These are phyloP conservation scores for Ditylenchus weischeri DNA, from an alignment of 2,888 invertebrate species.

Conservation along the genomic window DNA sequence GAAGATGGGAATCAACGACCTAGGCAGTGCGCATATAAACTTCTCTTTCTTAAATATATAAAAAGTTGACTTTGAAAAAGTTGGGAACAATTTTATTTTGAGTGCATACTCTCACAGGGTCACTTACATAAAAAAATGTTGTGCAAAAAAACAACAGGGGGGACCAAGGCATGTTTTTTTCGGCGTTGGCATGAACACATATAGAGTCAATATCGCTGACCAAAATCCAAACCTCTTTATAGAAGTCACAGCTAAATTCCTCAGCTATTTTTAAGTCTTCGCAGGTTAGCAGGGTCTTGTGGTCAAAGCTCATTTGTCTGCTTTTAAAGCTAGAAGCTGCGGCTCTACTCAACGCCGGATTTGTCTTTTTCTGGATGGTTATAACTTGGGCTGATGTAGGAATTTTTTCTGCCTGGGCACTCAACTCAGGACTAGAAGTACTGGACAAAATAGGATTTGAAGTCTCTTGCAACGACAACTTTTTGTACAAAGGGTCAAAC, in stretches of 20 bases:
- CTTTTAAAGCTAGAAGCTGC: slow-evolving; percentile 1
- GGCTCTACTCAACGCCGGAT: not conserved
- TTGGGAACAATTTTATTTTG: too few relatives aligned
- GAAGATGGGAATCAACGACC: too few relatives aligned
- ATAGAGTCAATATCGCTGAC: too few relatives aligned
- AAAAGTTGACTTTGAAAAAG: too few relatives aligned
- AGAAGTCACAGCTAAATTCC: slow-evolving; percentile 16
- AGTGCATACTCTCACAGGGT: too few relatives aligned
- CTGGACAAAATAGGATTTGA: not conserved
- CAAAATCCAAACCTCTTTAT: slow-evolving; percentile 23
- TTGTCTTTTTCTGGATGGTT: not conserved
- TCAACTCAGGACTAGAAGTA: not conserved
- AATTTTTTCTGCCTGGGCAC: not conserved
- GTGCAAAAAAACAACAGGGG: too few relatives aligned
- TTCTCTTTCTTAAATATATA: too few relatives aligned
- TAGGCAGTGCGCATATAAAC: too few relatives aligned
- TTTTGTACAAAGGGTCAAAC: slow-evolving; percentile 30
- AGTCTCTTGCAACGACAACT: not conserved
- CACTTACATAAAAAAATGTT: too few relatives aligned
- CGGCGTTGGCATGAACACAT: too few relatives aligned
- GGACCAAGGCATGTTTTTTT: too few relatives aligned
- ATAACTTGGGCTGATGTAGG: not conserved
- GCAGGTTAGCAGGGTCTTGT: slow-evolving; percentile 16
- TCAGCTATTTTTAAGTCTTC: slow-evolving; percentile 15
- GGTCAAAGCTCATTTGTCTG: slow-evolving; percentile 11